Base-by-base conservation (phyloP, 2,797 vertebrate genomes). In the Ataeniobius toweri region DNA sequence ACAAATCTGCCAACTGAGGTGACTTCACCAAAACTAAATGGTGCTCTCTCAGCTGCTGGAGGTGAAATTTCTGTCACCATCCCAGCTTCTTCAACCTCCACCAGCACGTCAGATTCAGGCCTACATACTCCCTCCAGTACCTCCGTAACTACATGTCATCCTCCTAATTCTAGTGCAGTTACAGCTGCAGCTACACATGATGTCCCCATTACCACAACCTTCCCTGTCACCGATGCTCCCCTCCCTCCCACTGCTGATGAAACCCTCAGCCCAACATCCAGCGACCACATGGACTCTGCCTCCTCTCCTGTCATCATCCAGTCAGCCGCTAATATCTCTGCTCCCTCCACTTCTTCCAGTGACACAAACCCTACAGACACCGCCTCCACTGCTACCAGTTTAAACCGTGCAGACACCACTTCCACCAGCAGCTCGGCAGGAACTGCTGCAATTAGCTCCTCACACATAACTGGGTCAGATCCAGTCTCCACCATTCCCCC, bases 341-440 rank as follows among this genome's bases (percentile, higher is more conserved):
- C 28, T 78, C 87, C 91, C 68, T 84, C 83, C 44, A 89, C 86
- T 73, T 88, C 86, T 18, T 89, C 87, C 55, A 80, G 80, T 77
- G 84, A 89, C 80, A 89, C 88, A 53, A 85, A 83, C 72, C 80
- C 83, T 7, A 90, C 85, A 77, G 85, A 86, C 84, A 90, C 89
- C 78, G 77, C 83, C 50, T 81, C 88, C 69, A 89, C 83, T 20
- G 55, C 82, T 67, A 82, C 80, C 61, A 85, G 81, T 84, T 74
- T 83, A 79, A 88, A 83, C n/a, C 61, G 6, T 7, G 81, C 82
- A 81, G 86, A 89, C 20, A 87, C 83, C 72, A 88, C 80, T 28
- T 81, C 83, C 70, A 85, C 84, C 55, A 59, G 77, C 69, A 88
- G 81, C 82, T 85, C 85, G 73, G 76, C 80, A 20, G 73, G 53